Base-by-base conservation (phyloP, 2,797 vertebrate species). In the Choloepus didactylus region DNA sequence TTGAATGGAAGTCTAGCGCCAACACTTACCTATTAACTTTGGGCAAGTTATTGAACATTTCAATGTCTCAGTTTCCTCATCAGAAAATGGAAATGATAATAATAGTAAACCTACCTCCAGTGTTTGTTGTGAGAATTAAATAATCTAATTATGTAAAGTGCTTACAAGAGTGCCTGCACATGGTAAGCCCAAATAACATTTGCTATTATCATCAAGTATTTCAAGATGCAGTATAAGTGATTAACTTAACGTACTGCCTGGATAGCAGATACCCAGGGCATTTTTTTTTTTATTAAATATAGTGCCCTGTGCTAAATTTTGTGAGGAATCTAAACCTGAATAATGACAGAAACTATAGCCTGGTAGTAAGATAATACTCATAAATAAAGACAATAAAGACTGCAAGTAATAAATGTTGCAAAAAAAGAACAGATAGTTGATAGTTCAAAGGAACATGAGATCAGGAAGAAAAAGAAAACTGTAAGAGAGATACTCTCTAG, bases 81-180 rank as follows among this genome's bases (percentile, higher is more conserved):
- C 16, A 67, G 35, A 93, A 94, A 95, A 70, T 77, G 15, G 27
- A 91, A 95, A 62, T 87, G 25, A 73, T 92, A 60, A 67, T 85
- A 69, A 46, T 44, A 70, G 18, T 9, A 87, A 76, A 62, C 31
- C 56, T 73, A 76, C 31, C 44, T 89, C 54, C 35, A 51, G 21
- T 54, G 18, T 6, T 64, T 41, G 4, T 70, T 54, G 1, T 84
- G 9, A 94, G 79, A 91, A 85, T 76, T 83, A 75, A 91, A 41
- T 81, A 81, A 70, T 72, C 79, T 89, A 93, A 92, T 76, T 62
- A 82, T 59, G 10, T 77, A 56, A 82, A 95, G 38, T 73, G 38
- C 27, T 75, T 81, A 46, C 79, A 84, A 86, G 54, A 79, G 27
- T 67, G 2, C 9, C n/a, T 49, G 59, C 49, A 64, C 12, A 41